phyloP scores from a whole-genome alignment of 2,888 invertebrate genomes.

The Molanna angustata region DNA sequence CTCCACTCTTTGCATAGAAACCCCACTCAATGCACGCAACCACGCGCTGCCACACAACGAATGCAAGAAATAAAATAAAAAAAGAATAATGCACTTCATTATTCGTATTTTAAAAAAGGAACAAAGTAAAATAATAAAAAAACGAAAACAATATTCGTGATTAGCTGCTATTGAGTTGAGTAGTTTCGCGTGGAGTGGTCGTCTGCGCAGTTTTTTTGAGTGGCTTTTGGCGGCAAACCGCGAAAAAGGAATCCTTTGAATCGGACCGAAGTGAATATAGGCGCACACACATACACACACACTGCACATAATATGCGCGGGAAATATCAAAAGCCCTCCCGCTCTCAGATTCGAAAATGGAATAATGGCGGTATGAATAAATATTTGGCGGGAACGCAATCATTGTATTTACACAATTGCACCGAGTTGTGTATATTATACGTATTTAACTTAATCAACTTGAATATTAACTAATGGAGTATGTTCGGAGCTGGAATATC shows the following conservation, averaged over 20 bases:
- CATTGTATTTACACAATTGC: too few relatives aligned
- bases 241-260: slow-evolving; percentile 12
- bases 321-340: slow-evolving; percentile 3
- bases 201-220: not conserved
- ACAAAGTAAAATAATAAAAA: slow-evolving; percentile 6
- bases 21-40: too few relatives aligned
- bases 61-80: not conserved
- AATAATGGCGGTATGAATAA: too few relatives aligned
- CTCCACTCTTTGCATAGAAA: too few relatives aligned
- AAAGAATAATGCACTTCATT: not conserved
- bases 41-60: not conserved
- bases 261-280: not conserved
- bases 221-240: slow-evolving; percentile 14
- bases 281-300: too few relatives aligned
- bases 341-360: too few relatives aligned
- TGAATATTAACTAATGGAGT: too few relatives aligned
- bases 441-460: too few relatives aligned
- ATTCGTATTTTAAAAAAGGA: slow-evolving; percentile 8
- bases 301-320: slow-evolving; percentile 9
- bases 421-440: too few relatives aligned
- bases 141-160: slow-evolving; percentile 17
- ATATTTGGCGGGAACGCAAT: too few relatives aligned
- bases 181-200: slow-evolving; percentile 4
- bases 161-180: slow-evolving; percentile 20
- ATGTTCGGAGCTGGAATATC: too few relatives aligned